phyloP scores from a whole-genome alignment of 2,797 vertebrate species.

The Gambelia wislizenii region DNA sequence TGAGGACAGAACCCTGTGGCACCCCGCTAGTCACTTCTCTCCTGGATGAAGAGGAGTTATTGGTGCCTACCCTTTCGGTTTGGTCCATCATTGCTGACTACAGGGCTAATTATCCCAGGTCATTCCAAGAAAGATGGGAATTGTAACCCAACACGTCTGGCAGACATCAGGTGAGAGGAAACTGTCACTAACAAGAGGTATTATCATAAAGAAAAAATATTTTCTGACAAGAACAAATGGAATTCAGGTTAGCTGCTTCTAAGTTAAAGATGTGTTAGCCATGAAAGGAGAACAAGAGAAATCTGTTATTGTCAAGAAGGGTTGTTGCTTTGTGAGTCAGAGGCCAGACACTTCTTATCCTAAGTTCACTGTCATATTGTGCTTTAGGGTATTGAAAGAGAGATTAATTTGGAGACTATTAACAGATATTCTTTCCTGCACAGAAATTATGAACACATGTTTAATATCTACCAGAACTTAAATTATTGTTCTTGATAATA shows the following conservation, averaged over 20 bases:
- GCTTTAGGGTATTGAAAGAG: constrained; percentile 34
- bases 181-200: constrained; percentile 29
- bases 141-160: neutral
- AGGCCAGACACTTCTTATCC: constrained; percentile 34
- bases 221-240: neutral
- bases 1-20: too few species aligned
- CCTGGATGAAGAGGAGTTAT: too few species aligned
- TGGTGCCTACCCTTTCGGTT: too few species aligned
- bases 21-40: too few species aligned
- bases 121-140: neutral
- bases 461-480: neutral
- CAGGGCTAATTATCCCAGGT: neutral
- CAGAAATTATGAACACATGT: neutral
- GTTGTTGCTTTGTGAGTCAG: constrained; percentile 28
- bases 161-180: neutral
- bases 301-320: constrained; percentile 55
- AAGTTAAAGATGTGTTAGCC: constrained; percentile 26
- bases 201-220: neutral
- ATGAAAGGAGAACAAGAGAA: constrained; percentile 55
- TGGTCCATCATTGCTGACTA: too few species aligned
- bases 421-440: neutral
- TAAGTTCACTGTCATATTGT: constrained; percentile 40
- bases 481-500: neutral
- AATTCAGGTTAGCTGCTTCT: neutral
- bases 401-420: neutral